A percentile compares a stretch with the other conserved stretches of the same genome.
Evolutionary conservation across 2,113 vertebrate species (phyloP).

Genomic region (Laticauda colubrina): DNA sequence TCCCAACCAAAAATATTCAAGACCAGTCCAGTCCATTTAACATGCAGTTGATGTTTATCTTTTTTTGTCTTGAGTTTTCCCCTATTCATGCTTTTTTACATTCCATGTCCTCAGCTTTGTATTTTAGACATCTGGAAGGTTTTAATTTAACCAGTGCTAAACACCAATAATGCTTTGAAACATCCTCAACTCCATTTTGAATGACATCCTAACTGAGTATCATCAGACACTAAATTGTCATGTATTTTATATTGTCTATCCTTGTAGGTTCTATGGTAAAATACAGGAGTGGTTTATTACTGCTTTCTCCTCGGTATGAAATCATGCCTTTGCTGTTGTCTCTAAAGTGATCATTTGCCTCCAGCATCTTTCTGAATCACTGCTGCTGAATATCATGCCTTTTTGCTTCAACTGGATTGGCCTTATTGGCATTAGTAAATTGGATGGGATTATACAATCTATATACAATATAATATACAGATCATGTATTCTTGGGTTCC

Average conservation of each 20-base stretch:
- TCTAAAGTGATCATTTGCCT: not conserved
- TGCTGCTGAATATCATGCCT: not conserved
- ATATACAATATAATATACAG: not conserved
- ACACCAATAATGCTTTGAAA: not conserved
- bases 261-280: not conserved
- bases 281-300: not conserved
- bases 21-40: not conserved
- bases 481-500: not conserved
- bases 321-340: not conserved
- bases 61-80: not conserved
- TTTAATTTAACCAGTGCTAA: not conserved
- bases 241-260: not conserved
- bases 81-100: not conserved
- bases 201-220: not conserved
- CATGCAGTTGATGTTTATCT: not conserved
- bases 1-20: not conserved
- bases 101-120: not conserved
- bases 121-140: not conserved
- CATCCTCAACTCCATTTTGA: not conserved
- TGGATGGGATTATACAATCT: not conserved
- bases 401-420: not conserved
- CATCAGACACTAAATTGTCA: not conserved
- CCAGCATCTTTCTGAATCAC: not conserved
- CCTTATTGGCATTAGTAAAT: not conserved
- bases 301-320: not conserved